Conservation (phyloP, 2,888 invertebrate species). For the Malthinus seriepunctatus region DNA sequence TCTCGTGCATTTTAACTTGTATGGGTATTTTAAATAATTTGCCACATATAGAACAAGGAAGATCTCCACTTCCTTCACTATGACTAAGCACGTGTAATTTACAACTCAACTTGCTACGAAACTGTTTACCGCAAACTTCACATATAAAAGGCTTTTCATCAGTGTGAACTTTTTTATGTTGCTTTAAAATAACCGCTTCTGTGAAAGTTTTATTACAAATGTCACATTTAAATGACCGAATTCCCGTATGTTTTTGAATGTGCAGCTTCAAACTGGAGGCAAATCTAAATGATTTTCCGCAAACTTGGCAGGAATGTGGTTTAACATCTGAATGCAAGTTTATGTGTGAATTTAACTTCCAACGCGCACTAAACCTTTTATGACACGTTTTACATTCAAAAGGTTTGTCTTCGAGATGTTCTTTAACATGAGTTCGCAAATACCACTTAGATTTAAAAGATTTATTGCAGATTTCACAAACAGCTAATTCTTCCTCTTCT, state of each 20-base stretch:
- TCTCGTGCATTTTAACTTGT: slow-evolving; percentile 17
- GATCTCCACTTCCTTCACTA: slow-evolving; percentile 14
- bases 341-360: slow-evolving; percentile 19
- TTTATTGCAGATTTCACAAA: slow-evolving; percentile 23
- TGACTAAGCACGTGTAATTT: slow-evolving; percentile 11
- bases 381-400: slow-evolving; percentile 16
- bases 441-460: slow-evolving; percentile 19
- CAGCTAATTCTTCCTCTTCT: not conserved
- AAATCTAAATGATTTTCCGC: slow-evolving; percentile 21
- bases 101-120: no score
- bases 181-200: slow-evolving; percentile 14
- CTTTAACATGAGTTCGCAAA: slow-evolving; percentile 17
- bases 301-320: slow-evolving; percentile 23
- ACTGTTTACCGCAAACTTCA: slow-evolving; percentile 24
- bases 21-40: slow-evolving; percentile 16
- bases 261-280: slow-evolving; percentile 17
- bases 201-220: slow-evolving; percentile 15
- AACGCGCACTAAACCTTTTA: slow-evolving; percentile 22
- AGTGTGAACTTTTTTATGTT: slow-evolving; percentile 23
- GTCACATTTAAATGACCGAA: slow-evolving; percentile 18
- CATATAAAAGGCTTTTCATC: slow-evolving; percentile 24
- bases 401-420: slow-evolving; percentile 25
- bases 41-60: slow-evolving; percentile 23
- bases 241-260: slow-evolving; percentile 22
- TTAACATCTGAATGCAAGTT: slow-evolving; percentile 19